A percentile compares a stretch with the other conserved stretches of the same genome.
Conservation (phyloP, 2,888 invertebrate genomes). For the Hydraecia micacea region DNA sequence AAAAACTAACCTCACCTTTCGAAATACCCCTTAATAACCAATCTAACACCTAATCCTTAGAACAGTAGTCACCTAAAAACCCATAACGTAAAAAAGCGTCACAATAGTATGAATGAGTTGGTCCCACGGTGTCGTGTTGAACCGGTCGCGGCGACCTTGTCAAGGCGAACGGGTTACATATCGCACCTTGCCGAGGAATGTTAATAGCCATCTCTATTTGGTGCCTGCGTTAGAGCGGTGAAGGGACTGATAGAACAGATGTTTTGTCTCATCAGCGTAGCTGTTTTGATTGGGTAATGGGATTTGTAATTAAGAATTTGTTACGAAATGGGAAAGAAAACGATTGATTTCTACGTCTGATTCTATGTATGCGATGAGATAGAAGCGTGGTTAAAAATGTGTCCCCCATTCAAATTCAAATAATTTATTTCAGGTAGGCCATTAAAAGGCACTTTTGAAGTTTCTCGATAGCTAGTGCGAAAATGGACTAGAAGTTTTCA, state of each 20-base stretch:
- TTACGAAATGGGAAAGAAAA: background rate
- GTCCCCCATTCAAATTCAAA: background rate
- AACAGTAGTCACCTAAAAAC: conserved; percentile 27
- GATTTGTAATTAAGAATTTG: conserved; percentile 17
- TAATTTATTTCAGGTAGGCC: background rate
- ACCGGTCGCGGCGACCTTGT: conserved; percentile 77
- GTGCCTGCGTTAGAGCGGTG: conserved; percentile 25
- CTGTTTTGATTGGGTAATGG: conserved; percentile 22
- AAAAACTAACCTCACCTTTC: background rate
- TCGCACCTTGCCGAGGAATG: conserved; percentile 61
- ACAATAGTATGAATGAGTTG: conserved; percentile 61
- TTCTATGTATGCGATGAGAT: background rate
- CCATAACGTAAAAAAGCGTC: conserved; percentile 39
- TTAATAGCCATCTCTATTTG: conserved; percentile 57
- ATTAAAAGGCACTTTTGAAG: background rate
- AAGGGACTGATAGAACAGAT: conserved; percentile 41
- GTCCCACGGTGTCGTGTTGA: conserved; percentile 63
- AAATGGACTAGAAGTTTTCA: background rate
- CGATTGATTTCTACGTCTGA: background rate
- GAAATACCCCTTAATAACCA: background rate
- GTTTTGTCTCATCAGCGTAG: conserved; percentile 29
- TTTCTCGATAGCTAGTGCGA: background rate
- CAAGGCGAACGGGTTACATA: conserved; percentile 76
- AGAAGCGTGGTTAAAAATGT: background rate
- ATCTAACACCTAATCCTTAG: background rate